Percentiles rank a stretch among this genome's conserved stretches.
Conservation (phyloP, 1,140 invertebrate species). For the Drosophila dunni region DNA sequence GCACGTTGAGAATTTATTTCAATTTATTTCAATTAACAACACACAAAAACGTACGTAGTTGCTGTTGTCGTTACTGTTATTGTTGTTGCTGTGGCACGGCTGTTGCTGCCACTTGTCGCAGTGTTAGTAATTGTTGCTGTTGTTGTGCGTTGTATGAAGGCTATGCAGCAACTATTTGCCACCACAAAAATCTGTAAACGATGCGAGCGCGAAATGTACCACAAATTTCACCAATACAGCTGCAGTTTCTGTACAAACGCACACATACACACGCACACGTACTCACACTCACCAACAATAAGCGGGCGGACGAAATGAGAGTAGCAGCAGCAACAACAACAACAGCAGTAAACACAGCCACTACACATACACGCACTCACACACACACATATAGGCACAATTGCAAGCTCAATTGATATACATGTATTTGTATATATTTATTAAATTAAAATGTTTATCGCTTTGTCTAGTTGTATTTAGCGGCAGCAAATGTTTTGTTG, state of each 20-base stretch:
- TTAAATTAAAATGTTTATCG: slow-evolving; percentile 46
- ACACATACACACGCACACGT: slow-evolving; percentile 5
- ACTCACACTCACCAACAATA: slow-evolving; percentile 28
- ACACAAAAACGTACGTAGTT: slow-evolving; percentile 57
- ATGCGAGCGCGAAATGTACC: slow-evolving; percentile 68
- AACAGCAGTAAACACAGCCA: slow-evolving; percentile 17
- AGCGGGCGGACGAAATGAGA: slow-evolving; percentile 57
- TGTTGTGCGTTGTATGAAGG: slow-evolving; percentile 69
- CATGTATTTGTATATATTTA: slow-evolving; percentile 40
- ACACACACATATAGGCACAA: slow-evolving; percentile 25
- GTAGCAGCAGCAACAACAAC: slow-evolving; percentile 42
- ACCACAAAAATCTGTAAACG: slow-evolving; percentile 66
- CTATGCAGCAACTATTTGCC: slow-evolving; percentile 78
- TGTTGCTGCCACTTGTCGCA: slow-evolving; percentile 69
- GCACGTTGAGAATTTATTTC: slow-evolving; percentile 77
- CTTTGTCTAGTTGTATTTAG: slow-evolving; percentile 7
- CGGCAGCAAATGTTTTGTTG: slow-evolving; percentile 32
- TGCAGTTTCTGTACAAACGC: slow-evolving; percentile 10
- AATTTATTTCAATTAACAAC: slow-evolving; percentile 83
- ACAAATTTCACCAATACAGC: slow-evolving; percentile 58
- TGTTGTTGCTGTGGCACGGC: slow-evolving; percentile 4
- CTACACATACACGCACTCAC: slow-evolving; percentile 16
- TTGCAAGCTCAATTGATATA: slow-evolving; percentile 50
- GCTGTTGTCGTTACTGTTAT: slow-evolving; percentile 55
- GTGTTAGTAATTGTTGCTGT: slow-evolving; percentile 54